Conservation (phyloP, 2,888 invertebrate genomes). For the Cordilura impudica region DNA sequence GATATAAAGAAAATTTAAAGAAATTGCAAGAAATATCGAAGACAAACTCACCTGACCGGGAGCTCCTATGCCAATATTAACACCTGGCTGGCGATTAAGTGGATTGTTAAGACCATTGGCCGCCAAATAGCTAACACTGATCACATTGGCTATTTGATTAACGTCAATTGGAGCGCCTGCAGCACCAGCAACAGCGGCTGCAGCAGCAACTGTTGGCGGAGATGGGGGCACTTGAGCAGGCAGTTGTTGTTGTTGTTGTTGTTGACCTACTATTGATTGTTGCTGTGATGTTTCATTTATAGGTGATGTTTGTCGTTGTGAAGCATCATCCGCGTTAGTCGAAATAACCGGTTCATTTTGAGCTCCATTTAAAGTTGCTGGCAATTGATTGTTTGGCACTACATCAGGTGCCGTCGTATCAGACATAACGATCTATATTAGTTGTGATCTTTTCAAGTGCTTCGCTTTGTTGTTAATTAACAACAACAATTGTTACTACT, state of each 20-base stretch:
- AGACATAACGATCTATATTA: slow-evolving; percentile 41
- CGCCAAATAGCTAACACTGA: slow-evolving; percentile 64
- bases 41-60: slow-evolving; percentile 42
- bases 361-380: background rate
- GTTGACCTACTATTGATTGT: background rate
- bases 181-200: background rate
- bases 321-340: background rate
- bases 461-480: background rate
- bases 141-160: slow-evolving; percentile 62
- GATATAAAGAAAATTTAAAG: background rate
- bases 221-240: background rate
- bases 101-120: slow-evolving; percentile 70
- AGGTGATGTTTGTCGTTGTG: background rate
- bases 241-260: background rate
- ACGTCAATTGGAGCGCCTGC: slow-evolving; percentile 45
- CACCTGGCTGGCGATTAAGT: slow-evolving; percentile 68
- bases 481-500: background rate
- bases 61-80: slow-evolving; percentile 37
- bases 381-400: slow-evolving; percentile 9
- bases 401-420: slow-evolving; percentile 40
- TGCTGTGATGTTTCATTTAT: background rate
- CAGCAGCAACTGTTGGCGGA: background rate
- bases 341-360: background rate
- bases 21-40: no score
- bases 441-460: background rate